Evolutionary conservation across 2,113 vertebrate genomes (phyloP), one percentile per base, ranked within the genome.

Genomic region (Benitochromis conjunctus): DNA sequence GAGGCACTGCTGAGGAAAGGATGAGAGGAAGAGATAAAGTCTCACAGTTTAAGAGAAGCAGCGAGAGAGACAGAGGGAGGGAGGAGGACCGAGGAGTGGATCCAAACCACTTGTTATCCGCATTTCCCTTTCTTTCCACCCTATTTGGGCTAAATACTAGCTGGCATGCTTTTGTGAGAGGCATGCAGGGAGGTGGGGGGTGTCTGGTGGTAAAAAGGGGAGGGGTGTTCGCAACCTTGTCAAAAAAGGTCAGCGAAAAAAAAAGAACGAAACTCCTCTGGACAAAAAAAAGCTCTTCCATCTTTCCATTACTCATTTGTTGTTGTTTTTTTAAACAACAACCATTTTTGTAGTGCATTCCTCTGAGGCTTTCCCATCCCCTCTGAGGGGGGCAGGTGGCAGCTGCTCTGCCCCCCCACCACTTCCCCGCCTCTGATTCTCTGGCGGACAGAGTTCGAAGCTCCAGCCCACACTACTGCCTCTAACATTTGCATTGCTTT

Each of bases 401-500:
- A 94, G 92, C 94, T 95, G 93, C 89, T 74, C 80, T 58, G 56
- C 79, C 60, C 78, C 64, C 64, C 84, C 53, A 5, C 78, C 83
- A 66, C 38, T 48, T 11, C 80, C 80, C 51, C 26, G 41, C 82
- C 88, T 85, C 54, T 51, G 29, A 54, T 77, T 88, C 87, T 74
- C 81, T 80, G 51, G 77, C 86, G 89, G 76, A 84, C 90, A 89
- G 81, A 92, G 85, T 84, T 79, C 69, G 87, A 84, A 88, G 83
- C 88, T 91, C 79, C 92, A 85, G 88, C 92, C 91, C 89, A 92
- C 90, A 93, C 85, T 46, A n/a, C 81, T 74, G 90, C 86, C 93
- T 89, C 88, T 82, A 92, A 94, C 94, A 94, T 94, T 92, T 91
- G 89, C 89, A 90, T 89, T 51, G 85, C 91, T 94, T 62, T 84